Percentiles rank a stretch among this genome's conserved stretches.
Conservation (phyloP, 2,797 vertebrate species). For the Propithecus deckenii region DNA sequence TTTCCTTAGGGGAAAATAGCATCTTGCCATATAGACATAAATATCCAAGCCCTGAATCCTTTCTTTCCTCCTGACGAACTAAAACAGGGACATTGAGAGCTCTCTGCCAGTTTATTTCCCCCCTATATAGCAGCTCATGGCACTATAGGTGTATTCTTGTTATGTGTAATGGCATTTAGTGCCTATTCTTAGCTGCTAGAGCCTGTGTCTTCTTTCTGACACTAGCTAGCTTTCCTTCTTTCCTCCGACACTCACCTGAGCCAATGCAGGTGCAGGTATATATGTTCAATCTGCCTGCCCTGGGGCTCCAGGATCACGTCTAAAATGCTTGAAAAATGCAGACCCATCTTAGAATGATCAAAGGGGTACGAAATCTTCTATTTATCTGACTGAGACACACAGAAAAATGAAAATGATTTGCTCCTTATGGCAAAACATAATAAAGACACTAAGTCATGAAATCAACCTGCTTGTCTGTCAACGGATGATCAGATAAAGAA, state of each 20-base stretch:
- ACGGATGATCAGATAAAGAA: no score
- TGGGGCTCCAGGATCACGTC: not conserved
- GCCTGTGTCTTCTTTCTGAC: constrained; percentile 76
- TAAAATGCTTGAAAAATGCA: not conserved
- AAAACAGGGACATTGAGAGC: not conserved
- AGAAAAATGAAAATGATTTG: not conserved
- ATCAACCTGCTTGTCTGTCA: no score
- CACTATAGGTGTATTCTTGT: not conserved
- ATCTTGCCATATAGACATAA: not conserved
- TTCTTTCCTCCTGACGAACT: not conserved
- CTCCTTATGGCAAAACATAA: not conserved
- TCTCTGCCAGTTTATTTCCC: not conserved
- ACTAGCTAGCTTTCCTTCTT: not conserved
- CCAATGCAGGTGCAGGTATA: not conserved
- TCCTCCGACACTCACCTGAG: not conserved
- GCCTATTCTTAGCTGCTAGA: constrained; percentile 90
- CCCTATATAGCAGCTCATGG: not conserved
- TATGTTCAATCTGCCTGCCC: no score
- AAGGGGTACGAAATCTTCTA: not conserved
- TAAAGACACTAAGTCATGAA: not conserved
- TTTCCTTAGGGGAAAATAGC: not conserved
- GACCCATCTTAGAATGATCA: not conserved
- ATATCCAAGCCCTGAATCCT: not conserved
- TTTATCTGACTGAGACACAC: not conserved
- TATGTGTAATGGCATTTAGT: not conserved